Evolutionary conservation across 2,113 vertebrate species (phyloP).

Genomic region (Panthera uncia): DNA sequence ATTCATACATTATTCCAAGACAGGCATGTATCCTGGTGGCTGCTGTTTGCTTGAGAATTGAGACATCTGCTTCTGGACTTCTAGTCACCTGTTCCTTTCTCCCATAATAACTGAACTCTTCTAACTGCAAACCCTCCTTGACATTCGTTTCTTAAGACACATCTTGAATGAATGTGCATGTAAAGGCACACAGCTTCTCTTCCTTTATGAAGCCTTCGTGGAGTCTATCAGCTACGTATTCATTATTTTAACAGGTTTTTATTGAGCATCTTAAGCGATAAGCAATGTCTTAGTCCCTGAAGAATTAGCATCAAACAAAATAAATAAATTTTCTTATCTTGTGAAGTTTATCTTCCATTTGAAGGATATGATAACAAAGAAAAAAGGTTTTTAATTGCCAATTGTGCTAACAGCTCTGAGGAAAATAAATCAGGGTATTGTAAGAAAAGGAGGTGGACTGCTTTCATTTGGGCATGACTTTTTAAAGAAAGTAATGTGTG

Average conservation of each 20-base stretch:
- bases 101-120: background rate
- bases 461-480: background rate
- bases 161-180: background rate
- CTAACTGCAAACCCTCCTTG: background rate
- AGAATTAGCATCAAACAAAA: background rate
- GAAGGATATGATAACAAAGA: background rate
- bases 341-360: background rate
- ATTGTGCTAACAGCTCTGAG: background rate
- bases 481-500: background rate
- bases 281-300: background rate
- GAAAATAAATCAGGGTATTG: background rate
- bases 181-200: background rate
- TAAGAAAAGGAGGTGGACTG: background rate
- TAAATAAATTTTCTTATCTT: background rate
- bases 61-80: background rate
- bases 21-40: background rate
- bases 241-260: background rate
- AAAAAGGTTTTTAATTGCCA: background rate
- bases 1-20: background rate
- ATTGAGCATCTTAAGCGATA: background rate
- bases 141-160: background rate
- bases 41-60: background rate
- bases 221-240: background rate
- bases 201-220: background rate
- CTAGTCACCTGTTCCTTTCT: background rate